Evolutionary conservation across 2,113 vertebrate genomes (phyloP).

Genomic region (Aythya baeri): DNA sequence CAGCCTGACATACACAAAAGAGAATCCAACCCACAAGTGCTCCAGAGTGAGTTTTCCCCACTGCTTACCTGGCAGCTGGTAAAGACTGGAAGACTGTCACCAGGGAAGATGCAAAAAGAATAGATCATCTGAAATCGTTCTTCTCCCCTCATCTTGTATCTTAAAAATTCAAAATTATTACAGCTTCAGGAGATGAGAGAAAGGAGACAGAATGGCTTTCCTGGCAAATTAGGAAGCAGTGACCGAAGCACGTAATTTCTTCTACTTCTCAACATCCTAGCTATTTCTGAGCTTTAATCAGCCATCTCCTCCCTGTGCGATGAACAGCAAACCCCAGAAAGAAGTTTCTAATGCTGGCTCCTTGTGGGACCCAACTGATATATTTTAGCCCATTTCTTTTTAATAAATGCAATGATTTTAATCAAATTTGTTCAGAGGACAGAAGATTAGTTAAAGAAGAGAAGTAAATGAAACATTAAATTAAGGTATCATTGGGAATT

Average conservation of each 20-base stretch:
- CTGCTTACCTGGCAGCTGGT: background rate
- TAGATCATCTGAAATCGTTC: background rate
- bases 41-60: background rate
- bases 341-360: background rate
- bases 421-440: slow-evolving; percentile 69
- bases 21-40: background rate
- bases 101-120: background rate
- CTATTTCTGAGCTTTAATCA: slow-evolving; percentile 28
- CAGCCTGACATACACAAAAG: background rate
- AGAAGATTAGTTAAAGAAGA: slow-evolving; percentile 74
- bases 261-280: background rate
- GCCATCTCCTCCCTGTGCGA: background rate
- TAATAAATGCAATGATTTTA: slow-evolving; percentile 65
- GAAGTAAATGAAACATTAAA: slow-evolving; percentile 70
- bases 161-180: background rate
- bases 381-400: slow-evolving; percentile 61
- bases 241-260: background rate
- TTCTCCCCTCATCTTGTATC: background rate
- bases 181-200: background rate
- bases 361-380: slow-evolving; percentile 44
- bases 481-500: slow-evolving; percentile 71
- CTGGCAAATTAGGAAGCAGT: background rate
- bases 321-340: background rate
- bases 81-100: background rate
- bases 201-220: background rate